Evolutionary conservation across 1,140 invertebrate genomes (phyloP), one percentile per base, ranked within the genome.

Genomic region (Aphelinus certus): DNA sequence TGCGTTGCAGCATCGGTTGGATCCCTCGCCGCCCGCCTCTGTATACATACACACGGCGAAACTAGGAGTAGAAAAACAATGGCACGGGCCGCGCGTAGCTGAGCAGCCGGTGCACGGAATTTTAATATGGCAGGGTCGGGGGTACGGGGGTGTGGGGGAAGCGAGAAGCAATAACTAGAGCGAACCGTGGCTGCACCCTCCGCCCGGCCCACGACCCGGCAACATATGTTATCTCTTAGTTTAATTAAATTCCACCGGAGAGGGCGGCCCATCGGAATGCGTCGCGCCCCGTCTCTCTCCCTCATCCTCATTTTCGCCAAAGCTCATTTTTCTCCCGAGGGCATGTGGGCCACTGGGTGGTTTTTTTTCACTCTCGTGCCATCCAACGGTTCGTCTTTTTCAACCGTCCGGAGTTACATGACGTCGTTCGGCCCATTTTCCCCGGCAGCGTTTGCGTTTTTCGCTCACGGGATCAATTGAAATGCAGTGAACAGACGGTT

Each of bases 191-290:
- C 51, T 4, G 51, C 51, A 53, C 46, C 43, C 62, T 63, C 26
- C 58, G 42, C 2, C 26, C 26, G 26, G 26, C 26, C 26, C 26
- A 26, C 26, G 26, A 26, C 26, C 26, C 76, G 83, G 86, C 79
- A 88, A 88, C 87, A 88, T 88, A 88, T 88, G 87, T 88, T 88
- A 88, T 88, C 86, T 88, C 86, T 88, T 87, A 87, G 85, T 87
- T 88, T 88, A 88, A 88, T 88, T 88, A 88, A 88, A 88, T 88
- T 88, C 87, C 86, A 84, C 53, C 48, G 57, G 26, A 70, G 64
- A 58, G 68, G 6, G 51, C 10, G 5, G 51, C 51, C 9, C 51
- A 9, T 6, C 51, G 51, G 84, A 86, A 86, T 86, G 82, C 69
- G 68, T 74, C 76, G 69, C 77, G 72, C 75, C 60, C 79, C 53